Evolutionary conservation across 2,113 vertebrate genomes (phyloP).

Genomic region (Dasypus novemcinctus): DNA sequence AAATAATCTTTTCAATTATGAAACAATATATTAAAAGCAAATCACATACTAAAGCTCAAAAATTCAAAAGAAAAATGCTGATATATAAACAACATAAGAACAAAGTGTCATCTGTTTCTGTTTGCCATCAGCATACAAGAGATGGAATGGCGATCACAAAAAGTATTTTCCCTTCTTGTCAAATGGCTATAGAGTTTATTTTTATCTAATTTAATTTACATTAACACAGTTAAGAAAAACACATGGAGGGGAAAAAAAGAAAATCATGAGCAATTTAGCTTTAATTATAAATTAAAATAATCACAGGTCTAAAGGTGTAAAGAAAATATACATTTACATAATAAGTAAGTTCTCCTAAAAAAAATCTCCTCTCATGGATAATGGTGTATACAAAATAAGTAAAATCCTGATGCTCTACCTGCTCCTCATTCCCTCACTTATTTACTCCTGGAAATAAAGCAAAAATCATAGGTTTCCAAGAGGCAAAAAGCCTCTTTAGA

Average conservation of each 20-base stretch:
- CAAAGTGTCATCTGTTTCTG: slow-evolving; percentile 88
- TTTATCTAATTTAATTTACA: slow-evolving; percentile 66
- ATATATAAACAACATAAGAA: slow-evolving; percentile 85
- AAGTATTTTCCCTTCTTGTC: slow-evolving; percentile 82
- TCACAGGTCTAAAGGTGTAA: neutral
- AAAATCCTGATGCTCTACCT: neutral
- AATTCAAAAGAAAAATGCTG: slow-evolving; percentile 83
- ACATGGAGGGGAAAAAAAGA: slow-evolving; percentile 70
- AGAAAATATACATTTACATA: neutral
- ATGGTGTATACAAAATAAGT: neutral
- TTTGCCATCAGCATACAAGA: slow-evolving; percentile 79
- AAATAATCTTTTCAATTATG: slow-evolving; percentile 46
- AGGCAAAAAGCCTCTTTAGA: neutral
- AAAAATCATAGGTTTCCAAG: neutral
- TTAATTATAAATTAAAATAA: slow-evolving; percentile 10
- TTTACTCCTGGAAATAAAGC: slow-evolving; percentile 10
- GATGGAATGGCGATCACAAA: slow-evolving; percentile 84
- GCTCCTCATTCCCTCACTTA: neutral
- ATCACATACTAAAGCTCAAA: slow-evolving; percentile 56
- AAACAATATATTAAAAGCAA: slow-evolving; percentile 72
- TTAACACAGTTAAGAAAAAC: slow-evolving; percentile 25
- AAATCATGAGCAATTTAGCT: neutral
- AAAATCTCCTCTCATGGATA: neutral
- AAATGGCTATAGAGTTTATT: slow-evolving; percentile 76
- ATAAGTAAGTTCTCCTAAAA: neutral